Evolutionary conservation across 2,113 vertebrate species (phyloP).

Genomic region (Circaetus cinerascens): DNA sequence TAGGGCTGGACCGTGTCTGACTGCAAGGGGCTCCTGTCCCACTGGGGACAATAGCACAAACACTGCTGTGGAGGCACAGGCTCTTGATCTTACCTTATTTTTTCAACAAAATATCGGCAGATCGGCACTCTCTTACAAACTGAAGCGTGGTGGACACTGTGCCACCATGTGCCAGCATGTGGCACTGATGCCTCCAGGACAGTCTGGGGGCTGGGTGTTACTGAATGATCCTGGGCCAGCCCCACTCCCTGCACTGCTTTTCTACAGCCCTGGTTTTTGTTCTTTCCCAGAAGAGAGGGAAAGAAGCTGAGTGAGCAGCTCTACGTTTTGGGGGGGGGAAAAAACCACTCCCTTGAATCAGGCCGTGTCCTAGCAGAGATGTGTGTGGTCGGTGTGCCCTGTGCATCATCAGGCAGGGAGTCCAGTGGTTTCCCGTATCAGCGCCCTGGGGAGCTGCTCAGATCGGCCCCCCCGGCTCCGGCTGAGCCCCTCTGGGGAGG

Average conservation of each 20-base stretch:
- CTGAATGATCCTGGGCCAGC: fast-evolving
- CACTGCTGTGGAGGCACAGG: background rate
- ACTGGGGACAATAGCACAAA: background rate
- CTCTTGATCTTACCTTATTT: background rate
- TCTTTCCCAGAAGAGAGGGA: background rate
- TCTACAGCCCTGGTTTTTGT: background rate
- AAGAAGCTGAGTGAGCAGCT: background rate
- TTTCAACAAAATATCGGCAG: background rate
- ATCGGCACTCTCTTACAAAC: background rate
- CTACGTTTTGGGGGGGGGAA: fast-evolving
- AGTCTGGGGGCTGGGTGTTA: background rate
- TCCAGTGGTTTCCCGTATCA: background rate
- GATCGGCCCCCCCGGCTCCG: background rate
- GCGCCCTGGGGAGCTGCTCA: background rate
- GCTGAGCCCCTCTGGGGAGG: background rate
- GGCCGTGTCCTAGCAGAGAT: background rate
- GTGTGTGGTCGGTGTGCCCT: background rate
- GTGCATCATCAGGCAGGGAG: background rate
- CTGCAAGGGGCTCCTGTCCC: background rate
- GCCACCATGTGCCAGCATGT: background rate
- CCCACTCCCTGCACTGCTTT: fast-evolving
- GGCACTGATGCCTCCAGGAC: background rate
- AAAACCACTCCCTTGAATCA: fast-evolving
- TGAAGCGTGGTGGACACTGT: background rate
- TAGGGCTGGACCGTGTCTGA: background rate